phyloP scores from a whole-genome alignment of 2,113 vertebrate species.

The Danionella cerebrum region DNA sequence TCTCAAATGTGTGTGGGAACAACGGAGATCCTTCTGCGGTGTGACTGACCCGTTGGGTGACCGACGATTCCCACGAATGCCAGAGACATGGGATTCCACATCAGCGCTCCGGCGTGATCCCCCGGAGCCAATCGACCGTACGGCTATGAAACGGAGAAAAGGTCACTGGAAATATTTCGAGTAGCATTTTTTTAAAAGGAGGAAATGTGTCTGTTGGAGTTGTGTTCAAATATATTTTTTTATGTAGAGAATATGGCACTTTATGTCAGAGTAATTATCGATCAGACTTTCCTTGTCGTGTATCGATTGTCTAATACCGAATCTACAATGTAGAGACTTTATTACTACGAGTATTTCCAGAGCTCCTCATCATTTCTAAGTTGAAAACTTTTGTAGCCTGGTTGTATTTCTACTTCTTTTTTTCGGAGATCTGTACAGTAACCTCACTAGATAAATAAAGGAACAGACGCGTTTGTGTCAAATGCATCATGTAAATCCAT shows the following conservation, averaged over 20 bases:
- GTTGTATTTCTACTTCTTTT: conserved; percentile 17
- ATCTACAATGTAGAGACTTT: conserved; percentile 45
- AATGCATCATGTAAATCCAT: not conserved
- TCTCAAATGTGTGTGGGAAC: conserved; percentile 22
- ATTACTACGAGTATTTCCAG: conserved; percentile 39
- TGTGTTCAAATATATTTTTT: conserved; percentile 68
- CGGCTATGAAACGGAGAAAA: conserved; percentile 50
- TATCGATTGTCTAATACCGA: conserved; percentile 50
- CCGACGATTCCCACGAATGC: conserved; percentile 54
- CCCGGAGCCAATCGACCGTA: conserved; percentile 60
- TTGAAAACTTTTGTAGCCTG: conserved; percentile 35
- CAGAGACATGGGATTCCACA: conserved; percentile 58
- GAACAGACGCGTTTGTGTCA: conserved; percentile 17
- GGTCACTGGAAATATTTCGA: conserved; percentile 55
- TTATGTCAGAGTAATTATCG: conserved; percentile 56
- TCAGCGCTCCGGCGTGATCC: conserved; percentile 55
- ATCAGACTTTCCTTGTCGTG: conserved; percentile 47
- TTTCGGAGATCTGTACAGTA: conserved; percentile 23
- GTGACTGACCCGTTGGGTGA: conserved; percentile 37
- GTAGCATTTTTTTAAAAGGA: conserved; percentile 50
- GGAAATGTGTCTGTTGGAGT: conserved; percentile 63
- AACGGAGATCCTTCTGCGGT: conserved; percentile 38
- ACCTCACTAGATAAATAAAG: conserved; percentile 30
- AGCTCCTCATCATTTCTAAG: conserved; percentile 36
- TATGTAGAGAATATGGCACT: conserved; percentile 66